These are phyloP conservation scores for Zapus hudsonius DNA, from an alignment of 2,113 vertebrate genomes.

Conservation along the genomic window DNA sequence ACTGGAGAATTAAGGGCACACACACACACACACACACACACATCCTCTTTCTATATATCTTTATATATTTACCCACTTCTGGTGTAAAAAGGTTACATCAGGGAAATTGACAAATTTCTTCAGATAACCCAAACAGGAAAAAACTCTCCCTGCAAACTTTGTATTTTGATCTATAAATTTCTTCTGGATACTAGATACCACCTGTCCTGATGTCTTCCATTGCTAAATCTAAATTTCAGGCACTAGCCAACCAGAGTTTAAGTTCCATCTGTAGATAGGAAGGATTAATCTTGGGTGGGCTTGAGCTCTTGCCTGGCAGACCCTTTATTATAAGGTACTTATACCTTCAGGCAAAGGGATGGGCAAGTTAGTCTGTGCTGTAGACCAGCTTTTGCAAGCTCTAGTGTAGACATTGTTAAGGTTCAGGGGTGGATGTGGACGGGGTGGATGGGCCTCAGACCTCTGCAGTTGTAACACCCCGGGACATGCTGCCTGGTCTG, in stretches of 20 bases:
- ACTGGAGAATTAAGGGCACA: not conserved
- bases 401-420: not conserved
- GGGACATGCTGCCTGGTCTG: not conserved
- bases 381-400: not conserved
- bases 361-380: not conserved
- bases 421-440: not conserved
- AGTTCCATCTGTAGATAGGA: not conserved
- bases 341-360: not conserved
- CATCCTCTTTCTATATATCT: not conserved
- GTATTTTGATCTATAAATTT: not conserved
- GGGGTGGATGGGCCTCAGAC: not conserved
- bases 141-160: slow-evolving; percentile 15
- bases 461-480: not conserved
- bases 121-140: not conserved
- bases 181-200: not conserved
- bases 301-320: not conserved
- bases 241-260: not conserved
- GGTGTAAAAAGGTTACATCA: not conserved
- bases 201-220: not conserved
- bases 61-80: not conserved
- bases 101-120: slow-evolving; percentile 27
- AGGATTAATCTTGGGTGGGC: not conserved
- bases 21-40: not conserved
- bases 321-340: not conserved
- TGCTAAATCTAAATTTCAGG: slow-evolving; percentile 9